These are phyloP conservation scores for Mormoops blainvillei DNA, from an alignment of 2,113 vertebrate species.

Conservation along the genomic window DNA sequence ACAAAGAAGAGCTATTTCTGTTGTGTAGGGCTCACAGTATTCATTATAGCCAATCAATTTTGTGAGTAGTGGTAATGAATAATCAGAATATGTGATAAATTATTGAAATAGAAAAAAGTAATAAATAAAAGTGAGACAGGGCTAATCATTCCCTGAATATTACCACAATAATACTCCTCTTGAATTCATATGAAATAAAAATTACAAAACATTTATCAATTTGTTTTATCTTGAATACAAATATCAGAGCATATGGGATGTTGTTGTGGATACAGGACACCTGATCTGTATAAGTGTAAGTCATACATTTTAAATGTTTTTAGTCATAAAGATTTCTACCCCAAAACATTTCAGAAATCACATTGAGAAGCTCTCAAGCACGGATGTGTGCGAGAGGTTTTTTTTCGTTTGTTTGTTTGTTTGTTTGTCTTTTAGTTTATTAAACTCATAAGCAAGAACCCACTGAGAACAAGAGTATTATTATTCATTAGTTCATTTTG, in stretches of 20 bases:
- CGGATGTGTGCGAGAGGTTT: neutral
- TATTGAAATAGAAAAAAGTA: constrained; percentile 50
- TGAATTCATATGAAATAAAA: constrained; percentile 55
- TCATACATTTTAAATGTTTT: neutral
- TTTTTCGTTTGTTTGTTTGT: neutral
- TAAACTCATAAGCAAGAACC: neutral
- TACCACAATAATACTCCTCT: neutral
- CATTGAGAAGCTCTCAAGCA: neutral
- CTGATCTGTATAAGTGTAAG: neutral
- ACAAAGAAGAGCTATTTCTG: constrained; percentile 30
- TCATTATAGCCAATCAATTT: constrained; percentile 60
- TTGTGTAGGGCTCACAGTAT: neutral
- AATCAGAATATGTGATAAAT: constrained; percentile 66
- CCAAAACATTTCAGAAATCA: neutral
- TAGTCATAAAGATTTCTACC: neutral
- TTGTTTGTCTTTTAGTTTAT: neutral
- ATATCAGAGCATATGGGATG: neutral
- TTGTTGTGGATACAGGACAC: neutral
- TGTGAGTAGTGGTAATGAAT: constrained; percentile 36
- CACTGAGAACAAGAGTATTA: neutral
- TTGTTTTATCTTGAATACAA: constrained; percentile 20
- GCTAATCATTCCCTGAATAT: constrained; percentile 46
- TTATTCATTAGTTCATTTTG: constrained; percentile 52
- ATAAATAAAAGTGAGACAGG: constrained; percentile 63
- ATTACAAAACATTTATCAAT: constrained; percentile 28